phyloP scores from a whole-genome alignment of 2,113 vertebrate genomes.

The Gobius niger region DNA sequence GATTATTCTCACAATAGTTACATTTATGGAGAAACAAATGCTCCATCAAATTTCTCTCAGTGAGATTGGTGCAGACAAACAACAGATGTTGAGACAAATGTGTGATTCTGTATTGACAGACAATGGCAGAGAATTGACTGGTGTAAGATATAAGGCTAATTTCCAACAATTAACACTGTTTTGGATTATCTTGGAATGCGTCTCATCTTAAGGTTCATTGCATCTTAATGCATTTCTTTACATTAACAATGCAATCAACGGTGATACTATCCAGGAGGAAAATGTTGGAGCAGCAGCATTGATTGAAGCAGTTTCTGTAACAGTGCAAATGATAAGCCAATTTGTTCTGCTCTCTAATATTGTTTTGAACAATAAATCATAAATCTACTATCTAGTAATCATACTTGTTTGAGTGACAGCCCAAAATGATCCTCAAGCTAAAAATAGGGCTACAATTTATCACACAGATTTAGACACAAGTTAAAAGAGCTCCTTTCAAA shows the following conservation, averaged over 20 bases:
- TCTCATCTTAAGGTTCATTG: neutral
- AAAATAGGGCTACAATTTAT: too few relatives aligned
- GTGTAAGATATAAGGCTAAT: neutral
- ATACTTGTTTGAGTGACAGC: too few relatives aligned
- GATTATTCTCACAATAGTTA: constrained; percentile 3
- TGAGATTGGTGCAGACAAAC: constrained; percentile 5
- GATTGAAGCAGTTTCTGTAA: neutral
- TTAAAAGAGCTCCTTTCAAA: too few relatives aligned
- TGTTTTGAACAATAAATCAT: too few relatives aligned
- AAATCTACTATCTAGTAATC: too few relatives aligned
- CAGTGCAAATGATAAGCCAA: too few relatives aligned
- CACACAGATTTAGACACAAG: too few relatives aligned
- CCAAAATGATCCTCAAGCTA: too few relatives aligned
- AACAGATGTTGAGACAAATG: constrained; percentile 5
- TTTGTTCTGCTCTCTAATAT: too few relatives aligned
- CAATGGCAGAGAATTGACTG: neutral
- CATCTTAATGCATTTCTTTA: neutral
- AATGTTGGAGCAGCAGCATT: too few relatives aligned
- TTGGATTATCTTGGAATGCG: neutral
- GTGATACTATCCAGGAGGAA: too few relatives aligned
- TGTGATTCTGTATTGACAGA: neutral
- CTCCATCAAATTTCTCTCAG: neutral
- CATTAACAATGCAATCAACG: neutral
- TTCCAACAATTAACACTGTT: neutral
- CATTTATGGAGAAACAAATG: constrained; percentile 12